phyloP scores from a whole-genome alignment of 2,888 invertebrate genomes.

The Dilophus febrilis region DNA sequence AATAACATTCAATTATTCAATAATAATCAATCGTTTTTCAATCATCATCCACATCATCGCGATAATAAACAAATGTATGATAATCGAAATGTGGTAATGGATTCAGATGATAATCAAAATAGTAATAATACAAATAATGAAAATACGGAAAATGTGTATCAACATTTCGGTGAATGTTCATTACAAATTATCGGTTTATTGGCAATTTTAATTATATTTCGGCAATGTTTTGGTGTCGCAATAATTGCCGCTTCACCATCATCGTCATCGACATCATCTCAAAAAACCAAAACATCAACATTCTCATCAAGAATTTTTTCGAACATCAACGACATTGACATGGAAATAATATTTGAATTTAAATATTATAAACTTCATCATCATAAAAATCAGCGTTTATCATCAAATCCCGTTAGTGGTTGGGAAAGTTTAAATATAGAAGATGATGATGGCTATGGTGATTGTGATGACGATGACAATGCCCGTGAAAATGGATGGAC shows the following conservation, averaged over 20 bases:
- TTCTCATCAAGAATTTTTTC: not conserved
- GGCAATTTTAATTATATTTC: slow-evolving; percentile 6
- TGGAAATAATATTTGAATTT: not conserved
- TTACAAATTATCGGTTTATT: slow-evolving; percentile 8
- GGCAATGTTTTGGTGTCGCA: slow-evolving; percentile 6
- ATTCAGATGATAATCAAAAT: no score
- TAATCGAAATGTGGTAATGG: no score
- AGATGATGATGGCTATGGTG: slow-evolving; percentile 1
- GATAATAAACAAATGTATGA: no score
- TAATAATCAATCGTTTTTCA: no score
- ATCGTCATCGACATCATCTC: not conserved
- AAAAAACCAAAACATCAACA: not conserved
- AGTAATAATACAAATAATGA: no score
- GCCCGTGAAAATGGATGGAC: not conserved
- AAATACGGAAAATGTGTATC: no score
- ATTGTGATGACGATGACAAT: slow-evolving; percentile 6
- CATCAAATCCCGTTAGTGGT: not conserved
- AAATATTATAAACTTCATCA: not conserved
- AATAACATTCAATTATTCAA: no score
- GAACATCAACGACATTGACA: not conserved
- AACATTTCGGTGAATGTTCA: slow-evolving; percentile 7
- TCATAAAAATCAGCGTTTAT: not conserved
- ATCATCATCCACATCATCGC: no score
- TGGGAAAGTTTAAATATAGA: slow-evolving; percentile 1
- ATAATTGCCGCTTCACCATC: not conserved